Evolutionary conservation across 2,797 vertebrate species (phyloP), one percentile per base, ranked within the genome.

Genomic region (Molossus molossus): DNA sequence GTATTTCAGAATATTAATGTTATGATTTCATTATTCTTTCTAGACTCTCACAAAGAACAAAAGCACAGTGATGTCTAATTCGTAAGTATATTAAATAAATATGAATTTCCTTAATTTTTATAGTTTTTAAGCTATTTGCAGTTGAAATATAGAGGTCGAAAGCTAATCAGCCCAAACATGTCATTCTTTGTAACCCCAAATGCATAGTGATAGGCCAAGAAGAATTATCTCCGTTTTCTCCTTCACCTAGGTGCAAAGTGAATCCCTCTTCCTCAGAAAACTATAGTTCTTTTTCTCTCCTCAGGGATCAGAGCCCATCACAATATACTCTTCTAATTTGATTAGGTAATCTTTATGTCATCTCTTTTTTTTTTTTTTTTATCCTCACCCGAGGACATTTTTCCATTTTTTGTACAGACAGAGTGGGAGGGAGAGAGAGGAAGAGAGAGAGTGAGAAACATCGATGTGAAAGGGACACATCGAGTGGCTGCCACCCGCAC

Each of bases 71-170:
- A 73, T 80, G 37, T 40, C 50, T 25, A 88, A 20, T 33, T n/a
- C 92, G 62, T 77, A 88, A 90, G n/a, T 60, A 75, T 94, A 14
- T 17, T 93, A 95, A 88, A 73, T 76, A 82, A 72, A 72, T 70
- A 91, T 25, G 12, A 85, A 89, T 58, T 89, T 82, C 57, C 48
- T 83, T 87, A 40, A 50, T 91, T 86, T 64, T 82, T 58, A 27
- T 65, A 65, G 84, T 27, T 75, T 83, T 91, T 57, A 83, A 83
- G 69, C 45, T 57, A 64, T 53, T 57, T 92, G 77, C 33, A 83
- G 82, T 86, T 15, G 58, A 53, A 95, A 76, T 88, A 83, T 25
- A 13, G 82, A 70, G 81, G 14, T 6, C 92, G 64, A 87, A 87
- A 87, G 21, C 69, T 85, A 81, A 86, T 50, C 25, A 90, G 40